These are phyloP conservation scores for Trissolcus brochymenae DNA, from an alignment of 2,888 invertebrate genomes.

Conservation along the genomic window DNA sequence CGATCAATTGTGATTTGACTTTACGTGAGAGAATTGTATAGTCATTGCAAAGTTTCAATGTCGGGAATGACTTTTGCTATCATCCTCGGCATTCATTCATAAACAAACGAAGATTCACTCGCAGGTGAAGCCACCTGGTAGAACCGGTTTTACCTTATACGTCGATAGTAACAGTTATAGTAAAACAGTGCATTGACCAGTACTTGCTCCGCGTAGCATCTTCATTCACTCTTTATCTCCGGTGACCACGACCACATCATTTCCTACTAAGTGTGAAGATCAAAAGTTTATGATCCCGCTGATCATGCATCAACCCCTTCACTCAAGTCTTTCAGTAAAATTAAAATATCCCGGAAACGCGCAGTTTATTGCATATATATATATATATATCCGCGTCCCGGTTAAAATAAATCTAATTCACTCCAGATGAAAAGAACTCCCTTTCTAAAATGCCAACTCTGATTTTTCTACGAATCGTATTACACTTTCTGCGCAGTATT, in stretches of 20 bases:
- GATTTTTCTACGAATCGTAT: conserved; percentile 28
- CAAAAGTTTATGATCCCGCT: background rate
- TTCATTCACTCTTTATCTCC: conserved; percentile 62
- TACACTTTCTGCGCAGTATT: conserved; percentile 28
- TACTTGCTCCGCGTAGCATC: conserved; percentile 62
- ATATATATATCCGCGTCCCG: conserved; percentile 6
- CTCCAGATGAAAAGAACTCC: conserved; percentile 26
- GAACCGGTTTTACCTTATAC: conserved; percentile 63
- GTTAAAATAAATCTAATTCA: conserved; percentile 34
- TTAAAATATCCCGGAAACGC: conserved; percentile 15
- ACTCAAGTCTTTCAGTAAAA: background rate
- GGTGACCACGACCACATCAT: too few species aligned
- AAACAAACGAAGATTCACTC: conserved; percentile 60
- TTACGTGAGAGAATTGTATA: background rate
- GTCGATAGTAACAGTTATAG: conserved; percentile 60
- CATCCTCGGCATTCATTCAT: conserved; percentile 64
- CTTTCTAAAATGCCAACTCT: conserved; percentile 39
- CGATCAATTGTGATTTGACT: too few species aligned
- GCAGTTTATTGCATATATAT: conserved; percentile 23
- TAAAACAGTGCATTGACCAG: conserved; percentile 56
- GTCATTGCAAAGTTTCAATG: conserved; percentile 24
- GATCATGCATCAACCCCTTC: background rate
- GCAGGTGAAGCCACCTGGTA: conserved; percentile 49
- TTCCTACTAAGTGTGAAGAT: conserved; percentile 5
- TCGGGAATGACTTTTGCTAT: conserved; percentile 52